Conservation (phyloP, 1,140 invertebrate genomes). For the Diorhabda sublineata region DNA sequence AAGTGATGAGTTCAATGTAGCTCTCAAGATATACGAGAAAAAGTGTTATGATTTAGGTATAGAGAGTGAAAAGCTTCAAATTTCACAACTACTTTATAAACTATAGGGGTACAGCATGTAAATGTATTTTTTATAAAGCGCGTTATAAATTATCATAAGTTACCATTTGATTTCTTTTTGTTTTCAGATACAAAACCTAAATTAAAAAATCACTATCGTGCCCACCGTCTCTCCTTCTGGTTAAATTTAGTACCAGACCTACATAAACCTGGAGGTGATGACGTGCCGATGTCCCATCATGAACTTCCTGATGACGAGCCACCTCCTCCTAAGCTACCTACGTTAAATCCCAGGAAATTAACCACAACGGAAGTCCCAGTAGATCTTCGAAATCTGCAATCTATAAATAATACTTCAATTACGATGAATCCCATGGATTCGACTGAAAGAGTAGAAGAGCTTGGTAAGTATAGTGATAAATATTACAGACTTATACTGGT, state of each 20-base stretch:
- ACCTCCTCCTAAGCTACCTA: constrained; percentile 53
- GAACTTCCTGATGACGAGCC: constrained; percentile 72
- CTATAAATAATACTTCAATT: constrained; percentile 38
- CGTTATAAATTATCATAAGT: too few species aligned
- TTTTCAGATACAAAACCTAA: constrained; percentile 78
- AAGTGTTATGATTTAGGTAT: neutral
- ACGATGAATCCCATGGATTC: constrained; percentile 42
- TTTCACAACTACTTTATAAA: too few species aligned
- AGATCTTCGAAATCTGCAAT: constrained; percentile 47
- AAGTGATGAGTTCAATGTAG: too few species aligned
- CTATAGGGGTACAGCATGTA: too few species aligned
- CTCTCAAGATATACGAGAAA: too few species aligned
- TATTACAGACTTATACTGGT: too few species aligned
- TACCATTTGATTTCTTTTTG: neutral
- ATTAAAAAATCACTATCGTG: constrained; percentile 90
- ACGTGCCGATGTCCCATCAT: constrained; percentile 81
- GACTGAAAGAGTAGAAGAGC: constrained; percentile 42
- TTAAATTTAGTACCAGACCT: constrained; percentile 90
- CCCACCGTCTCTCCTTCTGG: constrained; percentile 92
- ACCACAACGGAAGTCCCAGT: constrained; percentile 53
- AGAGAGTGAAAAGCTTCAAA: neutral
- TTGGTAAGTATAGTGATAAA: constrained; percentile 24
- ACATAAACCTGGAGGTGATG: constrained; percentile 82
- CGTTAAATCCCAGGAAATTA: constrained; percentile 51
- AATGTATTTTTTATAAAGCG: too few species aligned